Evolutionary conservation across 2,888 invertebrate genomes (phyloP).

Genomic region (Sipha maydis): DNA sequence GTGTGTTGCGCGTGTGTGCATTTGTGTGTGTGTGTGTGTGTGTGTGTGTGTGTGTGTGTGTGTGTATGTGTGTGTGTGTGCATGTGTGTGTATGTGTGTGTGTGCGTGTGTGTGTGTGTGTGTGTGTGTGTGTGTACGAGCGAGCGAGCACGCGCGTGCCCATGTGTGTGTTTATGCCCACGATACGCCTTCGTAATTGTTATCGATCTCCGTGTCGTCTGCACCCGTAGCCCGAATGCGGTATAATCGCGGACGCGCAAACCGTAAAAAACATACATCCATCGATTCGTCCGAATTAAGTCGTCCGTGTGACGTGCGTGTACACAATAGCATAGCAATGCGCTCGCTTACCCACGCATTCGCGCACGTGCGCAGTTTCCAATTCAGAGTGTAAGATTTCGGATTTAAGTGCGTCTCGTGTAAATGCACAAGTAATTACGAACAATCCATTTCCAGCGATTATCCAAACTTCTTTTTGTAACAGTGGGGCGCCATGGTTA

Average conservation of each 20-base stretch:
- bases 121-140: too few relatives aligned
- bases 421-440: too few relatives aligned
- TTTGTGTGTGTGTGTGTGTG: neutral
- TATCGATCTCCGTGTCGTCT: conserved; percentile 5
- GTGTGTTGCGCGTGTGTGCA: neutral
- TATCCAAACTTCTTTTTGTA: too few relatives aligned
- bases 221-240: neutral
- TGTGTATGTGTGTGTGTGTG: neutral
- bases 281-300: neutral
- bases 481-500: too few relatives aligned
- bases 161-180: neutral
- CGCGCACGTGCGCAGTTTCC: too few relatives aligned
- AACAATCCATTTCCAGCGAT: too few relatives aligned
- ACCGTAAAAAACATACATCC: conserved; percentile 1
- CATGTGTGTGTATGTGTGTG: neutral
- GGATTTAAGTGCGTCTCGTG: too few relatives aligned
- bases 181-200: neutral
- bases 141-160: neutral
- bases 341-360: too few relatives aligned
- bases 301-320: neutral
- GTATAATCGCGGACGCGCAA: conserved; percentile 1
- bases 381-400: too few relatives aligned
- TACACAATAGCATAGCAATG: too few relatives aligned
- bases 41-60: neutral
- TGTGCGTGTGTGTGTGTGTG: neutral